Evolutionary conservation across 2,888 invertebrate species (phyloP), one percentile per base, ranked within the genome.

Genomic region (Cataglyphis livida): DNA sequence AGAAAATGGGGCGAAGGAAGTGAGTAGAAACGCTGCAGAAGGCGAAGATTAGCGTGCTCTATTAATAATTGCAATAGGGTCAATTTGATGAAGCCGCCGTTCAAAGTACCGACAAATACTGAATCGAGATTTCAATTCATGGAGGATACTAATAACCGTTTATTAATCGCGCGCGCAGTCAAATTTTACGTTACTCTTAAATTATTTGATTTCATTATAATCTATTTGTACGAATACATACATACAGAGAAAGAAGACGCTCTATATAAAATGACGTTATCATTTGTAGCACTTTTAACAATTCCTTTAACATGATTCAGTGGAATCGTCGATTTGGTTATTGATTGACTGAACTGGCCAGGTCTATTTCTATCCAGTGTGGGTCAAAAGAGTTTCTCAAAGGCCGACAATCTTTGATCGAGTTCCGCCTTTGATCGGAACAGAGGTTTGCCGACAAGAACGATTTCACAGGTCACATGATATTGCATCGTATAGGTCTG

Each of bases 11-110:
- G 85, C 84, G 86, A 88, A 84, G 85, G 86, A 78, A 84, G 85
- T 76, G 85, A 86, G 85, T 75, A 86, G 83, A 83, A 85, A 83
- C 66, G 83, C 18, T 71, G 44, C 59, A 12, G 71, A 64, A 62
- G 28, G 51, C 70, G 48, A 48, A 75, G 68, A 71, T 81, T 82
- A 82, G 88, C 81, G 81, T 87, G 44, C 84, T 89, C 88, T 90
- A 90, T 91, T 92, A 93, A 90, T 89, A 89, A 86, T 86, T 85
- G 88, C 88, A 90, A 91, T 89, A 88, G 82, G 86, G 85, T 87
- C 86, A 90, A 90, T 91, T 88, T 85, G 85, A 84, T 81, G 44
- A 51, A 81, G 48, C 15, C 25, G 41, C 28, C n/a, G 15, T 66
- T 54, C 12, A 41, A 38, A 48, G 44, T 44, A 21, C 61, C 61